phyloP scores from a whole-genome alignment of 2,797 vertebrate genomes.

The Nasua narica region DNA sequence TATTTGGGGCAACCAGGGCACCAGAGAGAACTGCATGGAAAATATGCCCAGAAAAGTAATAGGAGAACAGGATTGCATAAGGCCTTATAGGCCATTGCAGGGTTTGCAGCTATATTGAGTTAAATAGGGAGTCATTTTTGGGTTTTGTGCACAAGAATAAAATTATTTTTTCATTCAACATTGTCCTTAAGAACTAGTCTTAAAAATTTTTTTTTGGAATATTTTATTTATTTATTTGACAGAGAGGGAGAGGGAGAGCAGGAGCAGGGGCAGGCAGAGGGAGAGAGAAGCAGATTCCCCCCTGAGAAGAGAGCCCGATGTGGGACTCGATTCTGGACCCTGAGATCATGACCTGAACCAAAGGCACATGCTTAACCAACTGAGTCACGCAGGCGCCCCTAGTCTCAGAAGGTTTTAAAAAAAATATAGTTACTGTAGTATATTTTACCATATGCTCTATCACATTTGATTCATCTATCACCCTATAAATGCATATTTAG shows the following conservation, averaged over 20 bases:
- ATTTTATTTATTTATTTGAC: too few relatives aligned
- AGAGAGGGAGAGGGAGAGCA: too few relatives aligned
- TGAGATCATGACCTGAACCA: background rate
- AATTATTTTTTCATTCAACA: background rate
- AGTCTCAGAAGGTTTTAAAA: background rate
- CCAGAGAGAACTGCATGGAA: too few relatives aligned
- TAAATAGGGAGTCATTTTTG: background rate
- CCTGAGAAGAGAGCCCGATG: background rate
- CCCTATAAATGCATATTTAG: background rate
- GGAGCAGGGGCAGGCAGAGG: too few relatives aligned
- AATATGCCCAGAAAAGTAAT: background rate
- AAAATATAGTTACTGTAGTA: background rate
- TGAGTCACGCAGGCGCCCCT: background rate
- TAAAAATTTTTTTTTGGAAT: background rate
- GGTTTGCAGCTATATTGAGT: background rate
- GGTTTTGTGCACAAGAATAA: background rate
- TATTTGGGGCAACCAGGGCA: background rate
- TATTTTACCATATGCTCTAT: background rate
- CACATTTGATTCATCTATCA: background rate
- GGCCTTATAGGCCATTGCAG: background rate
- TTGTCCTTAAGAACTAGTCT: background rate
- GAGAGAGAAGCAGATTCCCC: too few relatives aligned
- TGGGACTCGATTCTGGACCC: background rate
- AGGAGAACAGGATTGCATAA: accelerated
- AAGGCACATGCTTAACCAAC: too few relatives aligned